Conservation (phyloP, 2,888 invertebrate species). For the Ommatoiulus sabulosus region DNA sequence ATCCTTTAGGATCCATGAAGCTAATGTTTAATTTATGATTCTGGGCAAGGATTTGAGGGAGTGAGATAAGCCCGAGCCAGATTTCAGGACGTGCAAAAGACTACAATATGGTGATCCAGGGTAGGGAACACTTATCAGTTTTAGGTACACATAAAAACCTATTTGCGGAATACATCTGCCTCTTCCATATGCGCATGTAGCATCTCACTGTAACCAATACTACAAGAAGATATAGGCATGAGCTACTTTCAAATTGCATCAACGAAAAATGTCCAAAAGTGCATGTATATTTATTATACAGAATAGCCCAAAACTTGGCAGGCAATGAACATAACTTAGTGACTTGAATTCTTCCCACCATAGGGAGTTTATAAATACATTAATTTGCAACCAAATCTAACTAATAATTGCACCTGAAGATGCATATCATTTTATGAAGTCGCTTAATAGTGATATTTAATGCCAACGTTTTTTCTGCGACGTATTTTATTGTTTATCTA, state of each 20-base stretch:
- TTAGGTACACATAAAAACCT: constrained; percentile 28
- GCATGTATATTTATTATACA: neutral
- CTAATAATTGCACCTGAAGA: no score
- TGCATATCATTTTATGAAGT: no score
- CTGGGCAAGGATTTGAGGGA: constrained; percentile 20
- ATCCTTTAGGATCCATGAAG: constrained; percentile 34
- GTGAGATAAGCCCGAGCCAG: constrained; percentile 34
- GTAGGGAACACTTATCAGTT: constrained; percentile 20
- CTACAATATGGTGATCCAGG: constrained; percentile 20
- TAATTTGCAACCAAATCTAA: no score
- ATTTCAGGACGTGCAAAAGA: constrained; percentile 27
- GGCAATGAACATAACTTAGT: neutral
- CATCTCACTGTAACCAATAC: neutral
- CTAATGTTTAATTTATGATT: constrained; percentile 34
- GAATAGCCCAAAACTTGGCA: neutral
- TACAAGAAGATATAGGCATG: neutral
- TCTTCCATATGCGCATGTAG: neutral
- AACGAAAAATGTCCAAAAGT: neutral
- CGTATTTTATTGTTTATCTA: neutral
- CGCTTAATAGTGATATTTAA: no score
- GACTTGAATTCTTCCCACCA: neutral
- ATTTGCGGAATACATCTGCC: neutral
- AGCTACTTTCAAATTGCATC: neutral
- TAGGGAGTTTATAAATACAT: no score
- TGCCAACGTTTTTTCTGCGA: neutral